Percentiles rank a stretch among this genome's conserved stretches.
phyloP scores from a whole-genome alignment of 2,888 invertebrate species.

The Leucophenga maculata region DNA sequence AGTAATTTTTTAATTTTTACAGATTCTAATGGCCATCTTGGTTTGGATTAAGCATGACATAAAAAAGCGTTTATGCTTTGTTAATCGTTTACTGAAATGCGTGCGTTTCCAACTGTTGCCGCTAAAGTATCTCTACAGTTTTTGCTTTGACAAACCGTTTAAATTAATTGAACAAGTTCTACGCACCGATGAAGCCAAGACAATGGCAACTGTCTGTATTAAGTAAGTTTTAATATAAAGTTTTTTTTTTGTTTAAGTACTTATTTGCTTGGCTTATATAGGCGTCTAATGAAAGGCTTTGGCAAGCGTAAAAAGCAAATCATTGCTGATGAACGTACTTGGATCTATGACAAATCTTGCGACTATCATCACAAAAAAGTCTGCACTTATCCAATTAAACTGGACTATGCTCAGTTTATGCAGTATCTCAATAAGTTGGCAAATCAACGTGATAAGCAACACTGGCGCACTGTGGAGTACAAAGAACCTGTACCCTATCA shows the following conservation, averaged over 20 bases:
- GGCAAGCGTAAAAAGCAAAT: background rate
- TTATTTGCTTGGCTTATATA: background rate
- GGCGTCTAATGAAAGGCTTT: background rate
- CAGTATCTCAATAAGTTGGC: conserved; percentile 3
- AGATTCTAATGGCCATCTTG: conserved; percentile 8
- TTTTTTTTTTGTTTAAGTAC: no score
- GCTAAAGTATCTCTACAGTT: conserved; percentile 23
- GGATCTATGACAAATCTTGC: conserved; percentile 20
- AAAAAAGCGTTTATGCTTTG: background rate
- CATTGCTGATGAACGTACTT: background rate
- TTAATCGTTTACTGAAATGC: background rate
- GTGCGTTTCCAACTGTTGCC: conserved; percentile 38
- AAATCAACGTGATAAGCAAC: background rate
- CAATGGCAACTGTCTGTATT: conserved; percentile 53
- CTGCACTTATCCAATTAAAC: background rate
- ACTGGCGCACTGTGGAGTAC: background rate
- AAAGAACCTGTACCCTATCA: background rate
- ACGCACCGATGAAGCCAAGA: conserved; percentile 32
- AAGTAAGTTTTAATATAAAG: background rate
- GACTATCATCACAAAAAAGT: background rate
- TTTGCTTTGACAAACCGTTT: background rate
- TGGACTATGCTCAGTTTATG: conserved; percentile 3
- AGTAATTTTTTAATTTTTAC: background rate
- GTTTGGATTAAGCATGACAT: conserved; percentile 13
- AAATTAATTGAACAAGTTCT: conserved; percentile 47